Conservation (phyloP, 1,140 invertebrate genomes). For the Patella vulgata region DNA sequence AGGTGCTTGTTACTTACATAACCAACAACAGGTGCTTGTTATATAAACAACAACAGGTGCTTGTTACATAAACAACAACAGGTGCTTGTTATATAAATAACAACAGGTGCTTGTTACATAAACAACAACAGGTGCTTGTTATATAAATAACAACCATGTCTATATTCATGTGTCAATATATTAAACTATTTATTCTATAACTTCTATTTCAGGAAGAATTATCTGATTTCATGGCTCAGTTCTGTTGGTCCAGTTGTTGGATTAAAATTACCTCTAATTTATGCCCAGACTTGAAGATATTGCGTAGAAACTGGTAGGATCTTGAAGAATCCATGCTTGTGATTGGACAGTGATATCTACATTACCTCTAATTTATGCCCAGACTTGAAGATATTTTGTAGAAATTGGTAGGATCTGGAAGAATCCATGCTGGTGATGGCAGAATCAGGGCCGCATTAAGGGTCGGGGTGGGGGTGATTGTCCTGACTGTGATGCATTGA, state of each 20-base stretch:
- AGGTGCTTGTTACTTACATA: too few species aligned
- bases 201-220: slow-evolving; percentile 40
- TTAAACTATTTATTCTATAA: too few species aligned
- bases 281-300: slow-evolving; percentile 15
- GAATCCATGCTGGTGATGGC: too few species aligned
- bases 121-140: too few species aligned
- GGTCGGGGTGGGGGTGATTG: neutral
- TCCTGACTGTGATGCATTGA: neutral
- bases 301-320: neutral
- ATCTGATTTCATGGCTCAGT: slow-evolving; percentile 56
- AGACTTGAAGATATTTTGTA: neutral
- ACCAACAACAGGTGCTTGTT: too few species aligned
- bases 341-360: slow-evolving; percentile 19
- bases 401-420: neutral
- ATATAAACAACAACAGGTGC: too few species aligned
- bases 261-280: slow-evolving; percentile 45
- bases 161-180: neutral
- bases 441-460: slow-evolving; percentile 25
- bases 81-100: too few species aligned
- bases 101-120: too few species aligned
- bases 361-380: slow-evolving; percentile 40
- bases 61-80: too few species aligned
- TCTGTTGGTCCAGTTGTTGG: slow-evolving; percentile 58
- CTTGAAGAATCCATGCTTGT: neutral
- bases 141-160: too few species aligned